Conservation (phyloP, 2,888 invertebrate genomes). For the Drosophila demipolita region DNA sequence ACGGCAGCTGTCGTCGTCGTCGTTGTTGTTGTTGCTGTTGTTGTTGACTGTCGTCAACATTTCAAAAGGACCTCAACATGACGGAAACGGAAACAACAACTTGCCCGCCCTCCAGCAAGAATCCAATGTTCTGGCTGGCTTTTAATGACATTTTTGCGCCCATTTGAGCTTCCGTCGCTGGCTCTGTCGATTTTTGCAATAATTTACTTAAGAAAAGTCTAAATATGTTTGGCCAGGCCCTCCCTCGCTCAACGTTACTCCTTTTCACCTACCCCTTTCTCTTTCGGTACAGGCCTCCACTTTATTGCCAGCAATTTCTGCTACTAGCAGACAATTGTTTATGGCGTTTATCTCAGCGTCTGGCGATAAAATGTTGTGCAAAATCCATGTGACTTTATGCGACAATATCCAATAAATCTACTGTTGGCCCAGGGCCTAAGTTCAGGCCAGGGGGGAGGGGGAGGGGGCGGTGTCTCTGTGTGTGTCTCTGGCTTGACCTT, state of each 20-base stretch:
- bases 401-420: constrained; percentile 81
- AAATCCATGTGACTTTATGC: constrained; percentile 74
- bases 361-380: constrained; percentile 72
- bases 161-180: constrained; percentile 71
- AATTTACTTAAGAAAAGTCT: constrained; percentile 78
- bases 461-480: constrained; percentile 6
- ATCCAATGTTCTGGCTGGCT: constrained; percentile 36
- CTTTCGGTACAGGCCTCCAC: background rate
- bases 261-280: background rate
- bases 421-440: constrained; percentile 37
- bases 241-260: background rate
- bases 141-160: constrained; percentile 80
- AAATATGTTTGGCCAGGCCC: constrained; percentile 53
- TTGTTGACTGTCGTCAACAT: constrained; percentile 47
- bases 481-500: constrained; percentile 54
- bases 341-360: constrained; percentile 73
- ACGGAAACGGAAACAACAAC: constrained; percentile 79
- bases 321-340: constrained; percentile 64
- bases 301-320: constrained; percentile 49
- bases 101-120: constrained; percentile 52
- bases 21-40: constrained; percentile 12
- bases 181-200: constrained; percentile 68
- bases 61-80: constrained; percentile 71
- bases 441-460: background rate
- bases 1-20: constrained; percentile 12